Conservation (phyloP, 2,797 vertebrate genomes). For the Fistularia commersonii region DNA sequence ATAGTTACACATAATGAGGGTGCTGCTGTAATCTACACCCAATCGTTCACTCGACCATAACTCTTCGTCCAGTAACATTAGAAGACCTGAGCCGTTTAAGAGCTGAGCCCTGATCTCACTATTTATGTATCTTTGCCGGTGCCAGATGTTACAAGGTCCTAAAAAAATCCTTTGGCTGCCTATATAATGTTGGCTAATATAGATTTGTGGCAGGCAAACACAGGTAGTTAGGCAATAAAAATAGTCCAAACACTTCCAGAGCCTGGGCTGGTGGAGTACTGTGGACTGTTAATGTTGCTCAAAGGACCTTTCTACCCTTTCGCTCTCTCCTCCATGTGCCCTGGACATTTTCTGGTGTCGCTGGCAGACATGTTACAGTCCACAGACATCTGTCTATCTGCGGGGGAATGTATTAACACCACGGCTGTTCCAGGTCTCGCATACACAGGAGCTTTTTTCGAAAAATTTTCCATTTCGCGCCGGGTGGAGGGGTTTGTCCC, state of each 20-base stretch:
- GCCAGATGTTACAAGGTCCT: constrained; percentile 58
- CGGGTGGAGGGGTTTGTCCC: constrained; percentile 11
- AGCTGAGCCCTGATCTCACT: constrained; percentile 43
- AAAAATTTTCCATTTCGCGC: not conserved
- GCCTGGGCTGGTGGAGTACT: constrained; percentile 25
- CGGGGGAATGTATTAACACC: constrained; percentile 28
- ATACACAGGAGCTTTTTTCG: constrained; percentile 13
- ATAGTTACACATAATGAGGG: constrained; percentile 38
- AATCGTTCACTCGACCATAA: constrained; percentile 42
- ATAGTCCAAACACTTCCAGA: constrained; percentile 38
- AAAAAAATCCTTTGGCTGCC: constrained; percentile 33
- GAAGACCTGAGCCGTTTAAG: constrained; percentile 51
- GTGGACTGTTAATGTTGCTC: constrained; percentile 51
- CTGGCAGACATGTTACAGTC: constrained; percentile 25
- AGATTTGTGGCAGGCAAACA: constrained; percentile 51
- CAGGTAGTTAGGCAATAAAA: constrained; percentile 59
- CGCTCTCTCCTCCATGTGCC: constrained; percentile 15
- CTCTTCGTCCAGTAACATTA: constrained; percentile 53
- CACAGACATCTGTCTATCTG: constrained; percentile 20
- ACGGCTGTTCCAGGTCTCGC: constrained; percentile 16
- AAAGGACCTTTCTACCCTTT: constrained; percentile 39
- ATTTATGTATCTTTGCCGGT: constrained; percentile 60
- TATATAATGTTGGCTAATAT: constrained; percentile 41
- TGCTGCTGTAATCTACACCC: constrained; percentile 53
- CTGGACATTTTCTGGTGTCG: constrained; percentile 35